phyloP scores from a whole-genome alignment of 2,888 invertebrate genomes.

The Erannis defoliaria region DNA sequence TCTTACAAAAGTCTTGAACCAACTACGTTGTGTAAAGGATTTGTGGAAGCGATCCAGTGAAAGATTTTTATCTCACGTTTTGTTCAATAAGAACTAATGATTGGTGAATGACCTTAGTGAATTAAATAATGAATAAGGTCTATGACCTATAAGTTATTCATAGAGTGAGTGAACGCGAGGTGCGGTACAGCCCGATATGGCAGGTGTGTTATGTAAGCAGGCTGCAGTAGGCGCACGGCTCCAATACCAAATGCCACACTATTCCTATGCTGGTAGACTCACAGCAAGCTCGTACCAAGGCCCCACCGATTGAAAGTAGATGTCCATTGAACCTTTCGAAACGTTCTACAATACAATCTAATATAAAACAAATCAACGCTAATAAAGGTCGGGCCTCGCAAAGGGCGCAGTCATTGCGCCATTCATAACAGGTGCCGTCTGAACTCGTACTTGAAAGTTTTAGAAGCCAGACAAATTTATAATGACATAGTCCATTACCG shows the following conservation, averaged over 20 bases:
- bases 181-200: slow-evolving; percentile 82
- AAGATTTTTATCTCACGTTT: slow-evolving; percentile 41
- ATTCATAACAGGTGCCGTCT: slow-evolving; percentile 65
- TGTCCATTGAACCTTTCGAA: slow-evolving; percentile 67
- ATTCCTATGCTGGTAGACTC: slow-evolving; percentile 68
- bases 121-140: slow-evolving; percentile 80
- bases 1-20: slow-evolving; percentile 57
- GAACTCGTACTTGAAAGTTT: slow-evolving; percentile 43
- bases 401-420: slow-evolving; percentile 62
- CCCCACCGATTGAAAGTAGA: slow-evolving; percentile 77
- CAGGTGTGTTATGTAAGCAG: slow-evolving; percentile 85
- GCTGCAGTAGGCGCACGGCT: slow-evolving; percentile 60
- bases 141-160: slow-evolving; percentile 85
- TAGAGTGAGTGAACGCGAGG: slow-evolving; percentile 83
- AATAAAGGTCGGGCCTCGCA: slow-evolving; percentile 57
- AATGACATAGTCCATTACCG: slow-evolving; percentile 78
- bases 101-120: slow-evolving; percentile 62
- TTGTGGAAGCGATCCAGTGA: slow-evolving; percentile 33
- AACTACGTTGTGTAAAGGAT: slow-evolving; percentile 33
- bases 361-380: slow-evolving; percentile 54
- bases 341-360: slow-evolving; percentile 51
- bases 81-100: slow-evolving; percentile 51
- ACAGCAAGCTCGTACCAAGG: slow-evolving; percentile 72
- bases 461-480: slow-evolving; percentile 76
- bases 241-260: slow-evolving; percentile 76